A percentile compares a stretch with the other conserved stretches of the same genome.
Conservation (phyloP, 2,888 invertebrate species). For the Pristionchus fissidentatus region DNA sequence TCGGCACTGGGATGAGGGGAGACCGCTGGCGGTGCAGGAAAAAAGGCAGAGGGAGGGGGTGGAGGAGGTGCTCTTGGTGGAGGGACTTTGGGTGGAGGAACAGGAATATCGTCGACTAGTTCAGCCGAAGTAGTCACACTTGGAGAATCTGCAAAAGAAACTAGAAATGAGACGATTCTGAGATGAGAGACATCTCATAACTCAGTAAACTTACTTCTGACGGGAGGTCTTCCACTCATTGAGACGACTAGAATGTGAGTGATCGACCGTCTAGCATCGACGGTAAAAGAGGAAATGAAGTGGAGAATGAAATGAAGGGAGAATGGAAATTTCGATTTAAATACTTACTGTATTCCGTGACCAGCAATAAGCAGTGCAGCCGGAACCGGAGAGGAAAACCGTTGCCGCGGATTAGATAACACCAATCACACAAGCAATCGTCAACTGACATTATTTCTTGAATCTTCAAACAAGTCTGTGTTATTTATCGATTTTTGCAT, state of each 20-base stretch:
- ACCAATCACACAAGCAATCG: not conserved
- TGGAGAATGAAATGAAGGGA: not conserved
- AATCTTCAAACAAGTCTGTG: not conserved
- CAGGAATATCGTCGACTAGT: too few species aligned
- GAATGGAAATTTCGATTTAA: too few species aligned
- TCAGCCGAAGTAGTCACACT: too few species aligned
- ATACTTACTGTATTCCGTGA: not conserved
- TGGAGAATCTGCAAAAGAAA: too few species aligned
- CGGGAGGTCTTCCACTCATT: slow-evolving; percentile 10
- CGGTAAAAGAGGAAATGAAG: not conserved
- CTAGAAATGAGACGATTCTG: too few species aligned
- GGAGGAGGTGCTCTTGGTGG: too few species aligned
- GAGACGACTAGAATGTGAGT: not conserved
- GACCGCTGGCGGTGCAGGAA: too few species aligned
- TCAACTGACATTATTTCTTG: not conserved
- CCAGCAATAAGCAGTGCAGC: not conserved
- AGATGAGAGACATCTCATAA: too few species aligned
- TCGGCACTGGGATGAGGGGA: too few species aligned
- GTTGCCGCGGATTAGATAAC: too few species aligned
- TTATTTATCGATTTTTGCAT: not conserved
- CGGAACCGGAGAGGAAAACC: not conserved
- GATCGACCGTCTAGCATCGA: slow-evolving; percentile 6
- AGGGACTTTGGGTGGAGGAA: too few species aligned
- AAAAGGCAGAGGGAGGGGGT: too few species aligned
- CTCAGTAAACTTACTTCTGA: not conserved